These are phyloP conservation scores for Drosophila melanocephala DNA, from an alignment of 2,888 invertebrate genomes.

Conservation along the genomic window DNA sequence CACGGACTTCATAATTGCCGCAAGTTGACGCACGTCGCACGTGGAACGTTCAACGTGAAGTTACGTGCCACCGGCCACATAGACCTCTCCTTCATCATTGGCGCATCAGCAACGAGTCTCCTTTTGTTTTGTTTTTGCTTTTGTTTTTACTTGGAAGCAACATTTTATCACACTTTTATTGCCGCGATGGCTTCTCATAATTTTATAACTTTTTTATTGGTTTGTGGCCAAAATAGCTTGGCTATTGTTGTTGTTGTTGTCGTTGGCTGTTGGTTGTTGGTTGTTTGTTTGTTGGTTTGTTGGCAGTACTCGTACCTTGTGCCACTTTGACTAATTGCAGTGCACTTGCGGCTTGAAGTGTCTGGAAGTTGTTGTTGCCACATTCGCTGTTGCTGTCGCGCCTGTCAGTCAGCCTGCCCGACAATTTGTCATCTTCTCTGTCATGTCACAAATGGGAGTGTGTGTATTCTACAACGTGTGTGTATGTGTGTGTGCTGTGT, in stretches of 20 bases:
- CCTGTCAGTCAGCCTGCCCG: conserved; percentile 70
- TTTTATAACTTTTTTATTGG: conserved; percentile 64
- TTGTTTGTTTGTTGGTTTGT: not conserved
- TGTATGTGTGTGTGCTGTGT: conserved; percentile 18
- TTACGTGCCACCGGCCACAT: conserved; percentile 63
- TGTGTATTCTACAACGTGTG: conserved; percentile 14
- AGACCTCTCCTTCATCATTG: conserved; percentile 22
- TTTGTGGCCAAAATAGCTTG: conserved; percentile 63
- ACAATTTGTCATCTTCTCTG: conserved; percentile 81
- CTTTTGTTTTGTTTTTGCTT: conserved; percentile 1
- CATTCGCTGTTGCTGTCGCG: conserved; percentile 47
- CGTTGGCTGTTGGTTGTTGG: not conserved
- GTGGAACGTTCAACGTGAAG: conserved; percentile 45
- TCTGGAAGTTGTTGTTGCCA: conserved; percentile 62
- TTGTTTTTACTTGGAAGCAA: conserved; percentile 50
- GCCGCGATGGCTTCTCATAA: conserved; percentile 71
- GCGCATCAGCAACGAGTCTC: conserved; percentile 30
- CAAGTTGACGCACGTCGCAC: conserved; percentile 78
- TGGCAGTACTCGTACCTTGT: conserved; percentile 34
- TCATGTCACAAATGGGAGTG: conserved; percentile 64
- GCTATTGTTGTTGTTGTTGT: conserved; percentile 9
- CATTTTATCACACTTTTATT: conserved; percentile 78
- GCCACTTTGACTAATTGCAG: conserved; percentile 80
- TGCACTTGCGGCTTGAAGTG: conserved; percentile 71
- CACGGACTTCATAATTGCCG: conserved; percentile 77